Evolutionary conservation across 2,797 vertebrate genomes (phyloP), one percentile per base, ranked within the genome.

Genomic region (Malacoraja senta): DNA sequence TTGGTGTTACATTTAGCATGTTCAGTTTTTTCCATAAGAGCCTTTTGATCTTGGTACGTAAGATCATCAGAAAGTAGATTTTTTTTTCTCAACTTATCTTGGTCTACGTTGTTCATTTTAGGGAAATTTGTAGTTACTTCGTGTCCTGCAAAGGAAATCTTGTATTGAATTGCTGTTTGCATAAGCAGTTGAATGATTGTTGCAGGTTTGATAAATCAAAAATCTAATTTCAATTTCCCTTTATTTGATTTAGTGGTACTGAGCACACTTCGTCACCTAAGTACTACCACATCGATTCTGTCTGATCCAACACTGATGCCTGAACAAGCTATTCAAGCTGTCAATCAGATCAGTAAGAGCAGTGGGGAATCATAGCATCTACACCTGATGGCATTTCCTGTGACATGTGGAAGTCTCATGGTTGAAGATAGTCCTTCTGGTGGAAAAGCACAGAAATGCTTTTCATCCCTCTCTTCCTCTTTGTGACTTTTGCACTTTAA

Each of bases 261-360:
- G 95, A 96, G 94, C 93, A 97, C 97, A 0, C 98, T 99, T 63
- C 96, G 98, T 72, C 98, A 98, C 77, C 96, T 99, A 93, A 98
- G 98, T 95, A 98, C 96, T 24, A 98, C 96, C 94, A 99, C 98
- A 0, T 98, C 98, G 78, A 96, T 99, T 79, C 97, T 99, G 65
- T 97, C 96, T 0, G 97, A 99, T 93, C 98, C 99, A 0, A 95
- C 96, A 0, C 93, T 95, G 94, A 97, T 99, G 95, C 97, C 97
- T 0, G 96, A 98, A 93, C 98, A 99, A 96, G 98, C 98, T 0
- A 94, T 95, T 0, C 95, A 97, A 94, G 98, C 98, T 0, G 96
- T 97, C 91, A 93, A 93, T 19, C 96, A 95, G 84, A 93, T 95
- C 10, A 95, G 93, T 94, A 95, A 96, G 93, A 94, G 94, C 58